Percentiles rank a stretch among this genome's conserved stretches.
Evolutionary conservation across 2,888 invertebrate genomes (phyloP).

Genomic region (Seira ritae): DNA sequence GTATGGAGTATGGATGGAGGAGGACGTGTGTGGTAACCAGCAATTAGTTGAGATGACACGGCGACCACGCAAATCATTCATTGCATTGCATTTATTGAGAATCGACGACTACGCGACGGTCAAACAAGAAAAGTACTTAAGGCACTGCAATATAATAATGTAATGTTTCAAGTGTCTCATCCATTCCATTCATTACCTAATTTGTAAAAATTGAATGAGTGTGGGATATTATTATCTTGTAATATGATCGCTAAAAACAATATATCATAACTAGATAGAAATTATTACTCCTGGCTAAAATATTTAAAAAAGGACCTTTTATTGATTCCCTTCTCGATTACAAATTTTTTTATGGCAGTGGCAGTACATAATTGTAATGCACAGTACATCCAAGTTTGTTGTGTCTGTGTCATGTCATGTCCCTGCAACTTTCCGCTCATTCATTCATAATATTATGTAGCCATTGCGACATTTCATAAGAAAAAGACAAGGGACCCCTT

Average conservation of each 20-base stretch:
- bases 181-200: not conserved
- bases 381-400: too few species aligned
- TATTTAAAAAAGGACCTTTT: not conserved
- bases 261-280: too few species aligned
- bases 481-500: not conserved
- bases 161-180: too few species aligned
- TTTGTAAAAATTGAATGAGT: constrained; percentile 11
- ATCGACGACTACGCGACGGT: too few species aligned
- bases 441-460: too few species aligned
- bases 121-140: not conserved
- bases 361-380: not conserved
- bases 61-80: too few species aligned
- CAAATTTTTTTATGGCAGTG: not conserved
- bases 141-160: too few species aligned
- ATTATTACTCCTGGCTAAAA: not conserved
- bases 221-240: not conserved
- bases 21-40: constrained; percentile 6
- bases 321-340: constrained; percentile 1
- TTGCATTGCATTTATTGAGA: too few species aligned
- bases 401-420: too few species aligned
- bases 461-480: too few species aligned
- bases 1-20: too few species aligned
- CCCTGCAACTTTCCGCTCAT: not conserved
- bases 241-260: not conserved
- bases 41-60: not conserved